Conservation (phyloP, 2,888 invertebrate genomes). For the Ypsolopha scabrella region DNA sequence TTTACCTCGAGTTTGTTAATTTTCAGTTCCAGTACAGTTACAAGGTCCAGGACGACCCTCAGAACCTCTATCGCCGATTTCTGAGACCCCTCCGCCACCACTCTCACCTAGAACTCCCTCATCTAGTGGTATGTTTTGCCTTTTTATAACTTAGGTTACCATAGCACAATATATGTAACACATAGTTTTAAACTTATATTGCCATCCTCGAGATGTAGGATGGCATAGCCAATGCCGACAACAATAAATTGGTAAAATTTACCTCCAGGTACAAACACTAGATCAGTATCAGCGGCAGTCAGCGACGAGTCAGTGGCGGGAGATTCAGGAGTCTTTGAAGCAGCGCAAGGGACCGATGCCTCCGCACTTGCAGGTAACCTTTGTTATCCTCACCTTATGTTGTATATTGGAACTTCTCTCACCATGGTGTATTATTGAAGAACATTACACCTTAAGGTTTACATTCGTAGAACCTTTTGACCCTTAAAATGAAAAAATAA, state of each 20-base stretch:
- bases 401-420: no score
- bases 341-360: constrained; percentile 74
- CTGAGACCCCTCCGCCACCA: constrained; percentile 85
- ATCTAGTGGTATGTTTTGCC: constrained; percentile 53
- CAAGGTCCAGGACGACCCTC: constrained; percentile 60
- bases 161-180: background rate
- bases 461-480: no score
- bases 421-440: no score
- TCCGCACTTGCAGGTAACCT: constrained; percentile 20
- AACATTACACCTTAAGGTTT: no score
- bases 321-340: constrained; percentile 93
- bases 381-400: background rate
- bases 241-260: constrained; percentile 20
- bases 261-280: constrained; percentile 78
- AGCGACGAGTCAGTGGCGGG: constrained; percentile 98
- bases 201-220: no score
- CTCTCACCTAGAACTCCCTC: constrained; percentile 59
- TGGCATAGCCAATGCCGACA: background rate
- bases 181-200: no score
- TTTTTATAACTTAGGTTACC: background rate
- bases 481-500: no score
- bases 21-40: constrained; percentile 54
- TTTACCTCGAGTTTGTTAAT: background rate
- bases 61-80: constrained; percentile 84
- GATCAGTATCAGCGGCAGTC: constrained; percentile 95